Conservation (phyloP, 2,888 invertebrate species). For the Lamproptera curius region DNA sequence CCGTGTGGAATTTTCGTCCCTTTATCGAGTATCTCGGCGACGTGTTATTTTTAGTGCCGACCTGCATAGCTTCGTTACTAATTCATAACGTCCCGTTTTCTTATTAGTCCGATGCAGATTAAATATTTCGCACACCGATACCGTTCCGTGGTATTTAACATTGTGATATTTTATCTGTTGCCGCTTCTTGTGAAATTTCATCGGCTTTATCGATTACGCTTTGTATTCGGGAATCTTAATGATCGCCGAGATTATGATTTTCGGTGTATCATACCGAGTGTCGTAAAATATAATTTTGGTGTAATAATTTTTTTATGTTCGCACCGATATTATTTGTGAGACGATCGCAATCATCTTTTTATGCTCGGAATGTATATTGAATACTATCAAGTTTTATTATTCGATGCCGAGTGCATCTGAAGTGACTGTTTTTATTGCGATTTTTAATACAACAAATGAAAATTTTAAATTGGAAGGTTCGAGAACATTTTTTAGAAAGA, state of each 20-base stretch:
- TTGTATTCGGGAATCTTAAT: background rate
- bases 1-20: conserved; percentile 23
- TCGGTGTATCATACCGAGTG: no score
- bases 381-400: no score
- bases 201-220: background rate
- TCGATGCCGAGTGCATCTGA: no score
- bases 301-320: no score
- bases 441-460: no score
- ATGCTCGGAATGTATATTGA: no score
- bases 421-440: no score
- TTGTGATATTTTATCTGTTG: background rate
- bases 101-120: conserved; percentile 14
- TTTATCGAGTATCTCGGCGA: conserved; percentile 21
- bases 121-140: conserved; percentile 6
- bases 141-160: background rate
- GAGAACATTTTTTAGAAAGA: no score
- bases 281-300: no score
- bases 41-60: conserved; percentile 21
- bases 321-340: no score
- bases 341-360: no score
- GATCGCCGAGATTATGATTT: background rate
- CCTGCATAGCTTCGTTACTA: conserved; percentile 17
- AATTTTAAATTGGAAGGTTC: no score
- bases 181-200: background rate
- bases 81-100: conserved; percentile 16